Base-by-base conservation (phyloP, 2,113 vertebrate genomes). In the Bungarus multicinctus region DNA sequence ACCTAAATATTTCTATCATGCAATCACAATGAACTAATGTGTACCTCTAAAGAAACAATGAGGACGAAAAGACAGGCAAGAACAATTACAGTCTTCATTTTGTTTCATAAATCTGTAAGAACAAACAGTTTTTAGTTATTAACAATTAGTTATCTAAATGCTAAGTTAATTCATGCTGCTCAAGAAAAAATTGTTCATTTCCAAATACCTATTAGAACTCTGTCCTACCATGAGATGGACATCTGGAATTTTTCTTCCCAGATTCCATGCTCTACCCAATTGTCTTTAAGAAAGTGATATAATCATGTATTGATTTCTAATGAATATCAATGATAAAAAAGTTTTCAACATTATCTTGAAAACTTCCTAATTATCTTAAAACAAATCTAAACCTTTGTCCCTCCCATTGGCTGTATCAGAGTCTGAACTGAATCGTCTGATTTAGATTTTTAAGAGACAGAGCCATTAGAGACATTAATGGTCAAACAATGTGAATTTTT, bases 51-150 rank as follows among this genome's bases (percentile, higher is more conserved):
- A 53, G 54, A 74, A 6, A 57, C n/a, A 53, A n/a, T 20, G 14
- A 93, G 5, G 34, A n/a, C 88, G 10, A 93, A 86, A 39, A 93
- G 81, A 16, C 74, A 90, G 74, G 92, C 88, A 86, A 93, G 55
- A 14, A 64, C 88, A 60, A 90, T 9, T 0, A 64, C 74, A 90
- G 16, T 50, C 88, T 86, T 93, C 92, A 93, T 93, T 50, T n/a
- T 90, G 92, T 57, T 47, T 34, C 22, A 39, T 6, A 85, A 22
- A 18, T 18, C 30, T 85, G 43, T 86, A 85, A 57, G 69, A 85
- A 85, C 2, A 64, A 20, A 7, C 5, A 86, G 43, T 27, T 58
- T 58, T 34, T 85, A 69, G 64, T 30, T 69, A n/a, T 69, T 69
- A n/a, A n/a, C 30, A n/a, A n/a, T 30, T n/a, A n/a, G 30, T n/a